phyloP scores from a whole-genome alignment of 2,113 vertebrate genomes.

The Stictonetta naevosa region DNA sequence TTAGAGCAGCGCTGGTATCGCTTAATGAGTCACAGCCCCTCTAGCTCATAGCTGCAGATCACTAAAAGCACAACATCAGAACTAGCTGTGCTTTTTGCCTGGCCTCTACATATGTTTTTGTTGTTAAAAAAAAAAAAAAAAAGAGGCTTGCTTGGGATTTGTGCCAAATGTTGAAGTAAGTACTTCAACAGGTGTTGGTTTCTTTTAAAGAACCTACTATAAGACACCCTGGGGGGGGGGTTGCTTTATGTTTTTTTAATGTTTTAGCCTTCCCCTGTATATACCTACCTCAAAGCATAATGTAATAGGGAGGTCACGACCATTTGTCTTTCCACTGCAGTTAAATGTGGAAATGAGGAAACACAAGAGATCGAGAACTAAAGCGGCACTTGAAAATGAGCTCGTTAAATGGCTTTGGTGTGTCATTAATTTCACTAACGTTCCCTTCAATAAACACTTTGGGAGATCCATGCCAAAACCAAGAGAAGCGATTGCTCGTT shows the following conservation, averaged over 20 bases:
- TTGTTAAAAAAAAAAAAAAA: neutral
- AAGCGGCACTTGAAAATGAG: neutral
- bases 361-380: neutral
- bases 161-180: conserved; percentile 35
- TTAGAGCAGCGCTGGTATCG: neutral
- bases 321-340: neutral
- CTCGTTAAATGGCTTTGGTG: neutral
- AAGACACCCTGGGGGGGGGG: neutral
- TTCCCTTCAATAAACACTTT: neutral
- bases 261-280: neutral
- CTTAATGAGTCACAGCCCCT: conserved; percentile 32
- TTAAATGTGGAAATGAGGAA: neutral
- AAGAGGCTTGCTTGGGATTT: neutral
- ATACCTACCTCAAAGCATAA: neutral
- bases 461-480: neutral
- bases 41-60: neutral
- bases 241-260: neutral
- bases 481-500: neutral
- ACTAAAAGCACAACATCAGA: conserved; percentile 28
- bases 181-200: conserved; percentile 49
- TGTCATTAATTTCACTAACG: neutral
- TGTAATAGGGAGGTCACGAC: neutral
- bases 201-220: neutral
- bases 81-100: conserved; percentile 42
- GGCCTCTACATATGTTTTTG: conserved; percentile 23